Base-by-base conservation (phyloP, 2,797 vertebrate species). In the Gallirallus australis region DNA sequence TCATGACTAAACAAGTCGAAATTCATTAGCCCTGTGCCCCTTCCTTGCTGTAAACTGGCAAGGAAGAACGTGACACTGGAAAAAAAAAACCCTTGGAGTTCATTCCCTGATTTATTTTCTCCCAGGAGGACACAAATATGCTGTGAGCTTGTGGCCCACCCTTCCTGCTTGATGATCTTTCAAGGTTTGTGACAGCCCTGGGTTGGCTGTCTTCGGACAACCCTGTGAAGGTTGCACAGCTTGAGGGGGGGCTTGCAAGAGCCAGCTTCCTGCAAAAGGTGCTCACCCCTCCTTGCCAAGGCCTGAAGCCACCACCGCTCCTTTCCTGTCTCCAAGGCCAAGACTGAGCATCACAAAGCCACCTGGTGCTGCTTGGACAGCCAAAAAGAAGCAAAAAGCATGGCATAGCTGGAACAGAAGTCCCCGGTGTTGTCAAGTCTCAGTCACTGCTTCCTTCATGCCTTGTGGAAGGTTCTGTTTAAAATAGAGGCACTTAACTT, bases 1-100 rank as follows among this genome's bases (percentile, higher is more conserved):
- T 95, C 85, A 91, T 72, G 90, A 94, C 89, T 93, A 59, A 82
- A 79, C 54, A 94, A 90, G 92, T 88, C 33, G 13, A 96, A 94
- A 95, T 94, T 96, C 94, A 96, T 96, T 95, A 94, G 88, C 75
- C 45, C 23, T 0, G 0, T 89, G 68, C 61, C 50, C 85, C 73
- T 96, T 85, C 89, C 85, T 59, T 86, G 66, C n/a, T 65, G 72
- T 73, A 72, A 97, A 95, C 84, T 57, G 33, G 47, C 16, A 76
- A 88, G 30, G 2, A 81, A 79, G 89, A 92, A 86, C 37, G 21
- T 39, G 25, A 25, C 57, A 82, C 35, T 57, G 53, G 1, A 63
- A 81, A 86, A 79, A 82, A 70, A 33, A 27, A 12, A 21, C 8
- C 13, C 14, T 65, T 82, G 77, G 65, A n/a, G 0, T 37, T 75